These are phyloP conservation scores for Cydia pomonella DNA, from an alignment of 1,140 invertebrate species.

Conservation along the genomic window DNA sequence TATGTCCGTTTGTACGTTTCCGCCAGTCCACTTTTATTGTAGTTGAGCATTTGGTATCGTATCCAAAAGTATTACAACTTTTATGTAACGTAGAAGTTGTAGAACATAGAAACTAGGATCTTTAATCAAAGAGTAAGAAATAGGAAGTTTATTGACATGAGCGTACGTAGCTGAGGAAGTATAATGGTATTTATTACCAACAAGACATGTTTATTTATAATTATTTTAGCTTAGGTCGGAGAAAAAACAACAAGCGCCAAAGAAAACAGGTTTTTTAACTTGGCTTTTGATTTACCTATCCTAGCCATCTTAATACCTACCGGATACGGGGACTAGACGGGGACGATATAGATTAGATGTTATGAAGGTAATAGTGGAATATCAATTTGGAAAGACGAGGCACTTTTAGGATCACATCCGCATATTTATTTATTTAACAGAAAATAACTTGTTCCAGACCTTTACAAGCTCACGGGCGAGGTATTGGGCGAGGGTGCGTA, in stretches of 20 bases:
- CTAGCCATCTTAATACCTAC: not conserved
- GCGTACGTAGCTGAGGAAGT: too few relatives aligned
- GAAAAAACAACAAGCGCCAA: too few relatives aligned
- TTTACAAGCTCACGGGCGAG: conserved; percentile 97
- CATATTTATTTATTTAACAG: not conserved
- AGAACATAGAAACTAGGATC: too few relatives aligned
- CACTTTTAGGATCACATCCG: too few relatives aligned
- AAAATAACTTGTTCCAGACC: conserved; percentile 82
- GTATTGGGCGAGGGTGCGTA: conserved; percentile 97
- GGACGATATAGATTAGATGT: not conserved
- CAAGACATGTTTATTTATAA: too few relatives aligned
- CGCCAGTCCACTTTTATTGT: not conserved
- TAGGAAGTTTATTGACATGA: too few relatives aligned
- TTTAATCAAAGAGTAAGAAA: too few relatives aligned
- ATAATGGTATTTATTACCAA: not conserved
- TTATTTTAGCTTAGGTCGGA: not conserved
- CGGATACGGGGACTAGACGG: too few relatives aligned
- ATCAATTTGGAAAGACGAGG: too few relatives aligned
- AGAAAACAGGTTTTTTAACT: not conserved
- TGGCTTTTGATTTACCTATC: not conserved
- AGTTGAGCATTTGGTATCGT: not conserved
- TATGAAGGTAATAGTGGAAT: too few relatives aligned
- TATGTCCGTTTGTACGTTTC: not conserved
- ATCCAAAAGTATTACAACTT: too few relatives aligned
- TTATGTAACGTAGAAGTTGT: too few relatives aligned